These are phyloP conservation scores for Microplitis demolitor DNA, from an alignment of 1,140 invertebrate genomes.

Conservation along the genomic window DNA sequence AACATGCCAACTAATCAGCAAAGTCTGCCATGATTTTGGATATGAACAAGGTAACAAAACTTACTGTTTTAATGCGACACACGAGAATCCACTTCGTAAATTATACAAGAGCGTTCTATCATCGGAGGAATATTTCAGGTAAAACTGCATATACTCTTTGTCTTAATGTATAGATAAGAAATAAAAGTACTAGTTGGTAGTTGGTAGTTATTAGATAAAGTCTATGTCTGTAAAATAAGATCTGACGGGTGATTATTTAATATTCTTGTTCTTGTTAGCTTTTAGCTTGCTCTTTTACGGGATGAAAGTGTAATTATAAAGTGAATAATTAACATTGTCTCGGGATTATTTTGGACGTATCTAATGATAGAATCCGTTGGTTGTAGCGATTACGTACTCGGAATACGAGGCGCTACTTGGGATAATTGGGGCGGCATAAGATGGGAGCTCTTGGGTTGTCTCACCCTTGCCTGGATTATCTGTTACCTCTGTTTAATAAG, in stretches of 20 bases:
- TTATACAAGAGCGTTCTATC: conserved; percentile 58
- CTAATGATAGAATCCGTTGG: conserved; percentile 28
- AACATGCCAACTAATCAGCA: conserved; percentile 57
- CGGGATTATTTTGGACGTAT: background rate
- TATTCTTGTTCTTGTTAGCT: too few species aligned
- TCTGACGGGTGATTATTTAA: too few species aligned
- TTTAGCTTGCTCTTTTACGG: too few species aligned
- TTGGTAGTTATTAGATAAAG: too few species aligned
- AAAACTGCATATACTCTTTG: conserved; percentile 29
- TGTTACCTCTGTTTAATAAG: conserved; percentile 72
- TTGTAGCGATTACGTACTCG: conserved; percentile 68
- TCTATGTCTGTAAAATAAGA: too few species aligned
- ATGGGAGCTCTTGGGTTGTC: conserved; percentile 74
- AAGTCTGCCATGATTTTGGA: conserved; percentile 57
- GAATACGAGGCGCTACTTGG: conserved; percentile 66
- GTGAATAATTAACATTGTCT: background rate
- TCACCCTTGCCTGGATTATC: conserved; percentile 74
- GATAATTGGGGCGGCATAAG: conserved; percentile 71
- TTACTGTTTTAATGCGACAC: conserved; percentile 51
- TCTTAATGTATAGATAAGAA: too few species aligned
- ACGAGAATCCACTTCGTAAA: conserved; percentile 47
- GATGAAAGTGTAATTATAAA: background rate
- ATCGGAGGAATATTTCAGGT: conserved; percentile 68
- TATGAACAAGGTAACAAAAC: conserved; percentile 51
- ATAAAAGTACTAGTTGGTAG: too few species aligned